These are phyloP conservation scores for Archivesica marissinica DNA, from an alignment of 1,140 invertebrate genomes.

Conservation along the genomic window DNA sequence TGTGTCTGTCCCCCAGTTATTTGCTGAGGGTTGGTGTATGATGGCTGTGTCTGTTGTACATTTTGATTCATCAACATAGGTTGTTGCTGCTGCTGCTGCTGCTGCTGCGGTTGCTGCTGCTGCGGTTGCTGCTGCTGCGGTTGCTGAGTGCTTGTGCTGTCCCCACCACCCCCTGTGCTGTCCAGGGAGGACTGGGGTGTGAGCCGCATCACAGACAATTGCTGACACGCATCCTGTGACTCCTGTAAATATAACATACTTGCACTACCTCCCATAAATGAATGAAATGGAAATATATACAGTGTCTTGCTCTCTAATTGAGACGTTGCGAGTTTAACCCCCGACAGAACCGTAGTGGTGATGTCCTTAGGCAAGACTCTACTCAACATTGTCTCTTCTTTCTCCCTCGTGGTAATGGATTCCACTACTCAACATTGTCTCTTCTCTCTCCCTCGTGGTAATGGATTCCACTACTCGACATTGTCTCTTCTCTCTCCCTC, in stretches of 20 bases:
- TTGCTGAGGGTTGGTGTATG: neutral
- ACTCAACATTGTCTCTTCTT: too few relatives aligned
- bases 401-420: too few relatives aligned
- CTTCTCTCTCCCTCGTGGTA: too few relatives aligned
- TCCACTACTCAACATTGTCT: too few relatives aligned
- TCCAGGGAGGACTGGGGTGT: slow-evolving; percentile 57
- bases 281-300: too few relatives aligned
- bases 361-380: too few relatives aligned
- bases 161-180: slow-evolving; percentile 7
- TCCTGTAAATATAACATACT: slow-evolving; percentile 20
- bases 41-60: neutral
- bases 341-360: too few relatives aligned
- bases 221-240: slow-evolving; percentile 31
- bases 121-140: neutral
- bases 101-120: neutral
- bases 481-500: too few relatives aligned
- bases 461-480: too few relatives aligned
- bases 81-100: neutral
- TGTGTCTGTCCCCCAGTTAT: slow-evolving; percentile 17
- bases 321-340: too few relatives aligned
- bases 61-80: neutral
- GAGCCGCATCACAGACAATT: slow-evolving; percentile 42
- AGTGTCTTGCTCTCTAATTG: too few relatives aligned
- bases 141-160: neutral
- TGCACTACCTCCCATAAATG: too few relatives aligned